Base-by-base conservation (phyloP, 2,888 invertebrate genomes). In the Heteromyza rotundicornis region DNA sequence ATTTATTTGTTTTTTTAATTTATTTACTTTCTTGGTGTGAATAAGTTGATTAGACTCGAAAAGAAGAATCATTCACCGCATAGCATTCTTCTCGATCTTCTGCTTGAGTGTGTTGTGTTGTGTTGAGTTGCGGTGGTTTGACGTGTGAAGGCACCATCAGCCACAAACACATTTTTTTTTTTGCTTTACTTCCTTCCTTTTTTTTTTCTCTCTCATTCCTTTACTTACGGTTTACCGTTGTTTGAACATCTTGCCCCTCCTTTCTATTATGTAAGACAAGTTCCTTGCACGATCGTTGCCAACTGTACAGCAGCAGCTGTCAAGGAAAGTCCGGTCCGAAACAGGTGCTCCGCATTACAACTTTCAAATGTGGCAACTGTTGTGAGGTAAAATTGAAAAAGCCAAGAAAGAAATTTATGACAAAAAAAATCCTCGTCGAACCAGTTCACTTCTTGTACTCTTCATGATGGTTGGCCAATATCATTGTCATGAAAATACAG, bases 141-240 rank as follows among this genome's bases (percentile, higher is more conserved):
- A 57, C 53, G 57, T 62, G 57, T 62, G 44, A 61, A 61, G 47
- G 32, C 61, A 51, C 22, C 53, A 57, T 22, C 16, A 12, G 20
- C 12, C 47, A 40, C 1, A 1, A 53, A 23, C 2, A 12, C n/a
- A 47, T 24, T 40, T 8, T 40, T 40, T 8, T n/a, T n/a, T 40
- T n/a, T n/a, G 40, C 40, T 14, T 3, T n/a, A 14, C n/a, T n/a
- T 14, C 10, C n/a, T 14, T n/a, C 40, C 3, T 40, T 40, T 14
- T 40, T n/a, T 8, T 40, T 40, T 12, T 14, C 32, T 8, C 32
- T 32, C 32, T 32, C 12, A 12, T 5, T 32, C 32, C 32, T n/a
- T n/a, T n/a, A n/a, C n/a, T 52, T 36, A 2, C 20, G n/a, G 16
- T 60, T 60, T 60, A 60, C 60, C 60, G 60, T 55, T 60, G 55